A percentile compares a stretch with the other conserved stretches of the same genome.
Conservation (phyloP, 2,888 invertebrate genomes). For the Drosophila yooni region DNA sequence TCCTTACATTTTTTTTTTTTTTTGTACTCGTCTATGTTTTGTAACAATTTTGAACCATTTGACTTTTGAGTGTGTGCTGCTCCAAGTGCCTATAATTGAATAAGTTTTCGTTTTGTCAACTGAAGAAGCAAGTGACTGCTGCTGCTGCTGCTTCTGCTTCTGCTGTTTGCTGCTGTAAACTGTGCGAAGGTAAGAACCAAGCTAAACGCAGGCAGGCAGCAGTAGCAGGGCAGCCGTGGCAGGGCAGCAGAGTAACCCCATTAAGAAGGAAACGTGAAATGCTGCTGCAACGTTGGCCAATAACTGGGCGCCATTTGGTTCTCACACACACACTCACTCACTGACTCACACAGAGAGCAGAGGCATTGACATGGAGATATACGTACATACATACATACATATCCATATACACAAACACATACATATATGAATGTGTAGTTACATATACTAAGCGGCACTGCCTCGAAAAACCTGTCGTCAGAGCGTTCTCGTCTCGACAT, state of each 20-base stretch:
- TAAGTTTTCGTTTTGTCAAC: conserved; percentile 60
- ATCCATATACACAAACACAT: not conserved
- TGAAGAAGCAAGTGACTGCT: conserved; percentile 43
- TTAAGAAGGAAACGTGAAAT: conserved; percentile 59
- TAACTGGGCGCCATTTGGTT: conserved; percentile 47
- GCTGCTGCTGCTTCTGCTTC: conserved; percentile 22
- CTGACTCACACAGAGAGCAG: conserved; percentile 12
- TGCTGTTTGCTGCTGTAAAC: conserved; percentile 20
- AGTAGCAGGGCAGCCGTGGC: conserved; percentile 34
- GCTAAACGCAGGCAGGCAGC: conserved; percentile 14
- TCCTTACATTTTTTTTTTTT: conserved; percentile 7
- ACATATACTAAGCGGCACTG: conserved; percentile 34
- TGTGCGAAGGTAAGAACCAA: conserved; percentile 61
- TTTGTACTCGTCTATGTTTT: conserved; percentile 15
- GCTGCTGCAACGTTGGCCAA: conserved; percentile 37
- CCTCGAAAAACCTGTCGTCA: conserved; percentile 55
- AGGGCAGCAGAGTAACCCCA: conserved; percentile 60
- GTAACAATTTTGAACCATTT: conserved; percentile 40
- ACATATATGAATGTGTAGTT: conserved; percentile 4
- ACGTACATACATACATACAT: not conserved
- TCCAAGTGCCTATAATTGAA: conserved; percentile 72
- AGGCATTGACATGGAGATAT: conserved; percentile 44
- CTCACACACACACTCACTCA: conserved; percentile 13
- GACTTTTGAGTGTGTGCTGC: conserved; percentile 47
- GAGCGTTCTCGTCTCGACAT: conserved; percentile 51